Evolutionary conservation across 1,140 invertebrate genomes (phyloP).

Genomic region (Pollicipes pollicipes): DNA sequence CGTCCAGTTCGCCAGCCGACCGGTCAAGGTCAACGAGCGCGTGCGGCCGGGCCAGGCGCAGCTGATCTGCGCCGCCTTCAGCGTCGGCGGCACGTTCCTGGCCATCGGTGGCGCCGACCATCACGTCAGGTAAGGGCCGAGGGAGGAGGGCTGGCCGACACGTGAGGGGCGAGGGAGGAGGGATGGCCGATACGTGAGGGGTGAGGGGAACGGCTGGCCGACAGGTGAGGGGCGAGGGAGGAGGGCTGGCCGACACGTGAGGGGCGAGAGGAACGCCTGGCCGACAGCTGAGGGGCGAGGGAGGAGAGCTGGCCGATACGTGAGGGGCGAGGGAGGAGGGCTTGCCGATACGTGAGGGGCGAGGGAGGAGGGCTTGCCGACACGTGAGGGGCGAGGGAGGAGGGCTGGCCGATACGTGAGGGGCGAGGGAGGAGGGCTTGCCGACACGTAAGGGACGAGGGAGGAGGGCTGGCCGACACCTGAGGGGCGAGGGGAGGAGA

Average conservation of each 20-base stretch:
- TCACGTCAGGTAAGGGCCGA: constrained; percentile 45
- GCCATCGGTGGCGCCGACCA: constrained; percentile 88
- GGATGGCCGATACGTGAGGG: too few species aligned
- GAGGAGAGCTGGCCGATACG: too few species aligned
- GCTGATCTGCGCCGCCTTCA: constrained; percentile 91
- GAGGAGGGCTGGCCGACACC: too few species aligned
- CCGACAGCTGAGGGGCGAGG: too few species aligned
- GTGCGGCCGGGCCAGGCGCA: constrained; percentile 82
- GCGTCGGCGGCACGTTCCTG: constrained; percentile 78
- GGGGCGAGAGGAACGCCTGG: not conserved
- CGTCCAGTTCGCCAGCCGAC: constrained; percentile 40
- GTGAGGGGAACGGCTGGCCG: not conserved
- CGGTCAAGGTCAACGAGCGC: constrained; percentile 80
- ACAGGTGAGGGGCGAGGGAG: not conserved
- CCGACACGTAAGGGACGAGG: too few species aligned
- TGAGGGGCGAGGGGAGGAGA: too few species aligned
- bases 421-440: too few species aligned
- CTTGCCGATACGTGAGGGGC: too few species aligned
- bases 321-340: too few species aligned
- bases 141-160: constrained; percentile 3
- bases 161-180: not conserved
- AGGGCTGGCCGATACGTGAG: not conserved
- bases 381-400: constrained; percentile 26
- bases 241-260: too few species aligned
- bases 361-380: too few species aligned